Base-by-base conservation (phyloP, 1,140 invertebrate genomes). In the Pissodes strobi region DNA sequence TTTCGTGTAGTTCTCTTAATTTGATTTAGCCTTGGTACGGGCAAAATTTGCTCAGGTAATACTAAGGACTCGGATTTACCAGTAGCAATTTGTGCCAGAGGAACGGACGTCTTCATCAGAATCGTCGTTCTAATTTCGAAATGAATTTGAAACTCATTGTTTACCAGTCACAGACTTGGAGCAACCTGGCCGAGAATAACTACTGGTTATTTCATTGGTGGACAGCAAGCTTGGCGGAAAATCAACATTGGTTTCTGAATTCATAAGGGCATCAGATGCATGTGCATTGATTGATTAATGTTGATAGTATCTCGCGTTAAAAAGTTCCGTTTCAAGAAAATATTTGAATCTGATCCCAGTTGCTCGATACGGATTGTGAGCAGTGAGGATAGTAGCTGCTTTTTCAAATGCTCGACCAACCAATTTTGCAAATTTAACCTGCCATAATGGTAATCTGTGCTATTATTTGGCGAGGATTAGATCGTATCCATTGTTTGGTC, bases 361-460 rank as follows among this genome's bases (percentile, higher is more conserved):
- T 51, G 23, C 48, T 12, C 72, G 57, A 53, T 59, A 59, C 78
- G 79, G 68, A 51, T 74, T 76, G 18, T 74, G 66, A 30, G 77
- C 74, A 34, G 6, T 34, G n/a, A n/a, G 30, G 30, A 34, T 34
- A 56, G 72, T 76, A 15, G 66, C 67, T 62, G 8, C n/a, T 45
- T 45, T 45, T 15, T 45, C 41, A 6, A 45, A 45, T 72, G 71
- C 65, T 72, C 77, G 37, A 74, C 73, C 34, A 72, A 76, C 72
- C 53, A 74, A 58, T 69, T 73, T 63, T 21, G 58, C 60, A 53
- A 74, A 69, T 37, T 77, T 65, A 72, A 78, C 43, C 22, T n/a
- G n/a, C n/a, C n/a, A n/a, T n/a, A n/a, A n/a, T n/a, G n/a, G n/a
- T n/a, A n/a, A n/a, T n/a, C n/a, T n/a, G 15, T 12, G 68, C 67